phyloP scores from a whole-genome alignment of 1,140 invertebrate genomes.

The Campodea augens region DNA sequence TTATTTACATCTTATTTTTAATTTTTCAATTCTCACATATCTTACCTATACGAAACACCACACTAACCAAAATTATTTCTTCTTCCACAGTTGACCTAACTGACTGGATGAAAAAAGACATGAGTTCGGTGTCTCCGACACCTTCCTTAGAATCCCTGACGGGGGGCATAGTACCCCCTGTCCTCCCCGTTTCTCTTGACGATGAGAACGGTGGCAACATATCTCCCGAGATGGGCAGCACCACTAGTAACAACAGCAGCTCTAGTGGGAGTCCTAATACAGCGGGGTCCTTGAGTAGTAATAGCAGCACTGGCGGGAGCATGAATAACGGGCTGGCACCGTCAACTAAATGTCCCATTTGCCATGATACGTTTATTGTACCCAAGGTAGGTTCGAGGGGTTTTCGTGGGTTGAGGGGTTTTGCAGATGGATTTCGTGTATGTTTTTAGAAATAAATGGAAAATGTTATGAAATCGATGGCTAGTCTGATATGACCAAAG shows the following conservation, averaged over 20 bases:
- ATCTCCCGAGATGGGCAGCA: slow-evolving; percentile 8
- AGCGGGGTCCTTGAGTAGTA: not conserved
- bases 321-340: slow-evolving; percentile 4
- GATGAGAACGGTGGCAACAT: slow-evolving; percentile 29
- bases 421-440: no score
- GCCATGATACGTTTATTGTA: slow-evolving; percentile 49
- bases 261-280: slow-evolving; percentile 12
- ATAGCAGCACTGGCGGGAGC: not conserved
- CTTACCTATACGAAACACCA: no score
- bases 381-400: slow-evolving; percentile 42
- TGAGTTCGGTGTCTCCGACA: slow-evolving; percentile 48
- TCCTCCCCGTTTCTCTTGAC: slow-evolving; percentile 60
- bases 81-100: not conserved
- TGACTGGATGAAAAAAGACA: slow-evolving; percentile 22
- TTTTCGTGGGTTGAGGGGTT: no score
- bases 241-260: slow-evolving; percentile 51
- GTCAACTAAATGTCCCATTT: slow-evolving; percentile 49
- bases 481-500: no score
- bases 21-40: no score
- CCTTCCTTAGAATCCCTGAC: slow-evolving; percentile 73
- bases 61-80: no score
- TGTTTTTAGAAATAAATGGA: no score
- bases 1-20: slow-evolving; percentile 8
- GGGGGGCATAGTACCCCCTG: slow-evolving; percentile 73
- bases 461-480: no score